Base-by-base conservation (phyloP, 2,888 invertebrate species). In the Epinotia ramella region DNA sequence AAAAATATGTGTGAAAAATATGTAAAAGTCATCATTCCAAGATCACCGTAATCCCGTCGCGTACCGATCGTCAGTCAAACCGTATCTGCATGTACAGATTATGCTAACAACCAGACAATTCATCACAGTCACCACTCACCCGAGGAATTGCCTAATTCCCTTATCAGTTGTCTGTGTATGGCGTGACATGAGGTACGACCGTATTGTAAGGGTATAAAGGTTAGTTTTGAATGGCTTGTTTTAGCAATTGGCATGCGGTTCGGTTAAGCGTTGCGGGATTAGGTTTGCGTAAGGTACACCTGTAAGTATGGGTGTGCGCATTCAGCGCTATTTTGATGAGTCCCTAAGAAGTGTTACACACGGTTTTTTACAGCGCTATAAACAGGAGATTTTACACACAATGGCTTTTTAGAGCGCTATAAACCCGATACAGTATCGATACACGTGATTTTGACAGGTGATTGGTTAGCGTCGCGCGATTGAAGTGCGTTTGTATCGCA, bases 41-140 rank as follows among this genome's bases (percentile, higher is more conserved):
- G 65, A 53, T 65, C 46, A 72, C 65, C n/a, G 9, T 46, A 73
- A 66, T 65, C 59, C 59, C n/a, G 66, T 59, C 57, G 44, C 64
- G 60, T 65, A 44, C 70, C 49, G 24, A 72, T 72, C 78, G 78
- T 79, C 77, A 74, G 77, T 79, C 76, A 71, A 68, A 44, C 57
- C 74, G 62, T 73, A 77, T 72, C 71, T 66, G 69, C 71, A 72
- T 78, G 77, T 78, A 81, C 77, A 83, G 82, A 83, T 86, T 88
- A 91, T 90, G 89, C 88, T 88, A 91, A 90, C 87, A 83, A 46
- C 70, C 60, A 69, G 68, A 77, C 75, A 80, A 85, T 86, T 87
- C 90, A n/a, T 53, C 53, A 53, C 53, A 66, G 53, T 66, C 66
- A 89, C 90, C 87, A 88, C 86, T 90, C 90, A 90, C 87, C 84